A percentile compares a stretch with the other conserved stretches of the same genome.
These are phyloP conservation scores for Drosophila pachea DNA, from an alignment of 1,140 invertebrate genomes.

Conservation along the genomic window DNA sequence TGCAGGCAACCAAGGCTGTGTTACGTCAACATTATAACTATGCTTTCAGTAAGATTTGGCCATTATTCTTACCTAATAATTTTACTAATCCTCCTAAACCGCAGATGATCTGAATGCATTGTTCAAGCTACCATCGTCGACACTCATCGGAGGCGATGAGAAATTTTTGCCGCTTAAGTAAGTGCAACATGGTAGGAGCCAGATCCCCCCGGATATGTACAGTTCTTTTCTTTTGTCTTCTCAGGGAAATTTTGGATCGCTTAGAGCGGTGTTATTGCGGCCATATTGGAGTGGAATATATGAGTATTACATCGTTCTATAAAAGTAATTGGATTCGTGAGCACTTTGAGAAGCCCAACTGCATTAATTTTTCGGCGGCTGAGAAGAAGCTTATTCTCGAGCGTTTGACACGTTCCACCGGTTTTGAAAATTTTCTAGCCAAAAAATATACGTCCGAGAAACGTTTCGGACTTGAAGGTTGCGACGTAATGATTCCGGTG, in stretches of 20 bases:
- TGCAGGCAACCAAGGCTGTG: slow-evolving; percentile 78
- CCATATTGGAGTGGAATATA: slow-evolving; percentile 91
- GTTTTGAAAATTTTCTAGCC: slow-evolving; percentile 91
- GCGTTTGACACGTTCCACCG: slow-evolving; percentile 53
- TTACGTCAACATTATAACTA: slow-evolving; percentile 61
- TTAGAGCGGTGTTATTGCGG: slow-evolving; percentile 86
- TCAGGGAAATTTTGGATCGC: slow-evolving; percentile 87
- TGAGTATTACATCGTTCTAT: slow-evolving; percentile 89
- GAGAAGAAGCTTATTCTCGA: slow-evolving; percentile 60
- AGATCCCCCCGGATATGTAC: neutral
- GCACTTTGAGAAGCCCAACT: slow-evolving; percentile 87
- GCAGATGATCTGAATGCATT: slow-evolving; percentile 57
- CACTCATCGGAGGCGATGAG: slow-evolving; percentile 59
- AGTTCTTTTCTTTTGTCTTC: neutral
- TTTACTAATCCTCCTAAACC: neutral
- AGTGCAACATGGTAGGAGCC: neutral
- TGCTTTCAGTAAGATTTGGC: slow-evolving; percentile 45
- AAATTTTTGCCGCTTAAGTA: slow-evolving; percentile 55
- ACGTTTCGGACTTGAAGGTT: slow-evolving; percentile 94
- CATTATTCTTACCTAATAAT: neutral
- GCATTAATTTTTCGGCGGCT: slow-evolving; percentile 22
- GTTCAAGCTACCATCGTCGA: slow-evolving; percentile 63
- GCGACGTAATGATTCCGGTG: slow-evolving; percentile 92
- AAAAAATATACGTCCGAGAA: slow-evolving; percentile 95
- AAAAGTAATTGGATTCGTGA: slow-evolving; percentile 89